A percentile compares a stretch with the other conserved stretches of the same genome.
Evolutionary conservation across 2,888 invertebrate species (phyloP).

Genomic region (Orchesella flavescens): DNA sequence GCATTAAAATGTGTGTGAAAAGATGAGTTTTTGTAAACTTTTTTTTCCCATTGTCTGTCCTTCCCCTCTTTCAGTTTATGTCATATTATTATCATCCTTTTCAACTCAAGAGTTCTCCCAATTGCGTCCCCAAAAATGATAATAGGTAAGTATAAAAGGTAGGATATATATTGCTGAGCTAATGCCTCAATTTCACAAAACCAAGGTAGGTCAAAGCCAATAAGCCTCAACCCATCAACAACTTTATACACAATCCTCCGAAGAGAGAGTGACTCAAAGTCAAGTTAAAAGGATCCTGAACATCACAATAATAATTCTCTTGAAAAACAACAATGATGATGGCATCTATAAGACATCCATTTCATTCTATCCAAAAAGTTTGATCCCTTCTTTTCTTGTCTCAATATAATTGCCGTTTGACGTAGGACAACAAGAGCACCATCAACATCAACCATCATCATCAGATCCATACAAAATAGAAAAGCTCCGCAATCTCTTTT

Average conservation of each 20-base stretch:
- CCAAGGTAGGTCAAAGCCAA: slow-evolving; percentile 4
- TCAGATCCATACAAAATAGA: not conserved
- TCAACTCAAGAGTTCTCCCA: too few species aligned
- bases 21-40: too few species aligned
- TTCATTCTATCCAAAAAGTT: not conserved
- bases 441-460: not conserved
- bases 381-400: not conserved
- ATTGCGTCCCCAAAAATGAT: too few species aligned
- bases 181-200: not conserved
- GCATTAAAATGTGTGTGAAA: too few species aligned
- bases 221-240: not conserved
- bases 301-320: too few species aligned
- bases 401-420: slow-evolving; percentile 10
- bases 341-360: slow-evolving; percentile 4
- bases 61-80: too few species aligned
- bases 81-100: too few species aligned
- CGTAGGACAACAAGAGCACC: not conserved
- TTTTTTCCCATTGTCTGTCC: too few species aligned
- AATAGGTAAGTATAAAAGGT: too few species aligned
- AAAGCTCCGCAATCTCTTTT: slow-evolving; percentile 25
- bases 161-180: too few species aligned
- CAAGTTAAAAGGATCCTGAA: too few species aligned
- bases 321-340: not conserved
- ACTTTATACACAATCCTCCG: not conserved
- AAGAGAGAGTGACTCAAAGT: too few species aligned